Percentiles rank a stretch among this genome's conserved stretches.
Evolutionary conservation across 2,113 vertebrate genomes (phyloP).

Genomic region (Corvus cornix): DNA sequence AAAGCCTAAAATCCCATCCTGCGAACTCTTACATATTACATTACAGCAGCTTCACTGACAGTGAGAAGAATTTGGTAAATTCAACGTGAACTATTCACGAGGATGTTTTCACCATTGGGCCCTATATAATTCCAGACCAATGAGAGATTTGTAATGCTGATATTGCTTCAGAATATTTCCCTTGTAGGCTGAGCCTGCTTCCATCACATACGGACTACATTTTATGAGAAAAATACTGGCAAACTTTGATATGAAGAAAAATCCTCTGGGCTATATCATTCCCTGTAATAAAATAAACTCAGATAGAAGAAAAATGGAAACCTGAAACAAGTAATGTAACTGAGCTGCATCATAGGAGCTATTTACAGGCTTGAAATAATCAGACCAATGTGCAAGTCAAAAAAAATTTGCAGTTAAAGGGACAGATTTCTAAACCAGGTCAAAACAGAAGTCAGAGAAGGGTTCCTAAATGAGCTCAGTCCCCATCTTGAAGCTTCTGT

Average conservation of each 20-base stretch:
- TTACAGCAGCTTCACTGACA: neutral
- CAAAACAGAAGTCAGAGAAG: neutral
- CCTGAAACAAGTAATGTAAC: constrained; percentile 14
- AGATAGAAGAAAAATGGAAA: constrained; percentile 39
- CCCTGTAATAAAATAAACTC: constrained; percentile 56
- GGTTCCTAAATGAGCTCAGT: neutral
- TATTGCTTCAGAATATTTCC: neutral
- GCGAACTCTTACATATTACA: neutral
- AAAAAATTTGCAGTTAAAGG: neutral
- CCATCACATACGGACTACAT: neutral
- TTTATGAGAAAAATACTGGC: constrained; percentile 32
- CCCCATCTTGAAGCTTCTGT: neutral
- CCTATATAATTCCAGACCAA: neutral
- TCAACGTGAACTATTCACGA: neutral
- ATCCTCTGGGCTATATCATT: constrained; percentile 34
- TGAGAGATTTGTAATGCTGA: neutral
- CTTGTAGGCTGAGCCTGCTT: neutral
- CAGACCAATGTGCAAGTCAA: constrained; percentile 23
- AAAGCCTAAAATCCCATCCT: neutral
- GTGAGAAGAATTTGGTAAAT: neutral
- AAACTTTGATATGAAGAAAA: constrained; percentile 41
- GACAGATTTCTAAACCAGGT: neutral
- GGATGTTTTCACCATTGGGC: neutral
- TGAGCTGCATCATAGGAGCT: neutral
- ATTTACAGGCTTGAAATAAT: constrained; percentile 44